Base-by-base conservation (phyloP, 2,888 invertebrate genomes). In the Eupithecia tripunctaria region DNA sequence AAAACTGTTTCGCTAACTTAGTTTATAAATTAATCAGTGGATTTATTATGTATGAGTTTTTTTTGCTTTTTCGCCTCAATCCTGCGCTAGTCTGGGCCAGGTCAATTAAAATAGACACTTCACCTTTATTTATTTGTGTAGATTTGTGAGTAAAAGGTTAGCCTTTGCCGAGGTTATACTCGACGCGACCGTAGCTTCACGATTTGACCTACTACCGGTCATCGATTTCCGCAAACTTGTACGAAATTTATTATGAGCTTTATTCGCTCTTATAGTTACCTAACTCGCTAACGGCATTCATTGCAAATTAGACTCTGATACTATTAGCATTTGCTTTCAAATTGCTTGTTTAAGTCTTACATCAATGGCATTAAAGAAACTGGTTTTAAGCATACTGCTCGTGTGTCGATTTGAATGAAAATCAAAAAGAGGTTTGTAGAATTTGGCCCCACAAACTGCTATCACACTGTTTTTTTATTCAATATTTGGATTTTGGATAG, bases 241-340 rank as follows among this genome's bases (percentile, higher is more conserved):
- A 63, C 36, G 15, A 47, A 63, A 56, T 63, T 73, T 69, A 78
- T 64, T 36, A 36, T 36, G n/a, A 63, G 32, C 32, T 63, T n/a
- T 63, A 29, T 36, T 38, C 21, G 10, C 14, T 36, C 21, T 18
- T n/a, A 18, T 29, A 15, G 38, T 63, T 63, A 63, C 64, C 64
- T 56, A 56, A 56, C 56, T 21, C 36, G 36, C 1, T 4, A 7
- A n/a, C 64, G 38, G 10, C 5, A 7, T 64, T 63, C 64, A 38
- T 21, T 29, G 51, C 43, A 72, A 72, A 67, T 64, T 56, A 69
- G 69, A 47, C 62, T 64, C 63, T 67, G 65, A 27, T 32, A 70
- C 27, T 43, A 69, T 64, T 72, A 72, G 59, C 68, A 74, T 71
- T 63, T n/a, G 51, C 41, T 63, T 51, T 74, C 67, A 67, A 67